These are phyloP conservation scores for Campoletis sonorensis DNA, from an alignment of 1,140 invertebrate species.

Conservation along the genomic window DNA sequence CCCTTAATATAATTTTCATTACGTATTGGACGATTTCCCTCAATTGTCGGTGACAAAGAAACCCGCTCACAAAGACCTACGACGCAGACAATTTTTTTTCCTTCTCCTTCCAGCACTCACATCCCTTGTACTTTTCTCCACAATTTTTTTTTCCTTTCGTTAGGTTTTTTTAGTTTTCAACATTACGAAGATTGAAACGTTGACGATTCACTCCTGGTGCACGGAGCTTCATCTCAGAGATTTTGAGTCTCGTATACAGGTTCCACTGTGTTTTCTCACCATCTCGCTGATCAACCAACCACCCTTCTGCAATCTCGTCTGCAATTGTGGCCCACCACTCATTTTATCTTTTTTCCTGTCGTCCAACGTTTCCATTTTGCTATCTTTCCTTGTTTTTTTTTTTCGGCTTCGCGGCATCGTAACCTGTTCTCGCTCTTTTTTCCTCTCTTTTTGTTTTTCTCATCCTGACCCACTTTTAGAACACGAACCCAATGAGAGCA, in stretches of 20 bases:
- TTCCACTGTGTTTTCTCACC: neutral
- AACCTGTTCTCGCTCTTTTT: neutral
- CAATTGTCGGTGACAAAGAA: too few relatives aligned
- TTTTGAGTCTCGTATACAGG: neutral
- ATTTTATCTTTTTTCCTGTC: constrained; percentile 8
- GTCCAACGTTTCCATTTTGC: neutral
- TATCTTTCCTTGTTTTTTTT: neutral
- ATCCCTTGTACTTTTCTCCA: too few relatives aligned
- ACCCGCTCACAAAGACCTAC: too few relatives aligned
- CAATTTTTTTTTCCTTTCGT: neutral
- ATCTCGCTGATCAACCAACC: constrained; percentile 1
- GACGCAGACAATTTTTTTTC: too few relatives aligned
- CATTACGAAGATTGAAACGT: neutral
- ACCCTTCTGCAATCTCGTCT: neutral
- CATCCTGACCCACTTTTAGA: constrained; percentile 4
- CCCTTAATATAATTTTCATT: too few relatives aligned
- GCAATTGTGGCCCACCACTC: neutral
- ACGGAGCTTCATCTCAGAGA: neutral
- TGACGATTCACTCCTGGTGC: too few relatives aligned
- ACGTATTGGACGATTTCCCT: too few relatives aligned
- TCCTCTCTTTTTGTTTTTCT: neutral
- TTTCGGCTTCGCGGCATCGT: neutral
- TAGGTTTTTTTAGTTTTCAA: neutral
- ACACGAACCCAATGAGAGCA: neutral
- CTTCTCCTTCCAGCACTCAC: too few relatives aligned